phyloP scores from a whole-genome alignment of 2,797 vertebrate genomes.

The Thripadectes ignobilis region DNA sequence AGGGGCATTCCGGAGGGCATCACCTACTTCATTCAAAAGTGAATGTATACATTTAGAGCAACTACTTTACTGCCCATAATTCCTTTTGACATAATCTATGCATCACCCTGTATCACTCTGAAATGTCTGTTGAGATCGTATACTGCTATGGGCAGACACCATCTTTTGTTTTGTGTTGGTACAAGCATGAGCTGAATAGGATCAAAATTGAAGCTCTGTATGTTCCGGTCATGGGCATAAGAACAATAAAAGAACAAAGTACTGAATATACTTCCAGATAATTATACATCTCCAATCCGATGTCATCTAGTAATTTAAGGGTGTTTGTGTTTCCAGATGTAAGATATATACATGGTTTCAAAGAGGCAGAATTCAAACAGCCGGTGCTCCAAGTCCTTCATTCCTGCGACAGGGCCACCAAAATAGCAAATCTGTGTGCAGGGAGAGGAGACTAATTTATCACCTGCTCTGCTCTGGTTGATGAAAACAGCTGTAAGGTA shows the following conservation, averaged over 20 bases:
- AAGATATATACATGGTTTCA: background rate
- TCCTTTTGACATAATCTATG: background rate
- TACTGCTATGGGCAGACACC: background rate
- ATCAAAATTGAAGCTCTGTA: constrained; percentile 13
- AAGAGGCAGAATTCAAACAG: constrained; percentile 42
- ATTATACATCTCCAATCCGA: background rate
- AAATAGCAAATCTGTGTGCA: constrained; percentile 15
- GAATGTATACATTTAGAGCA: background rate
- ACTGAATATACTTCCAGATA: constrained; percentile 1
- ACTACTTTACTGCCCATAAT: background rate
- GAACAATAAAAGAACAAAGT: constrained; percentile 23
- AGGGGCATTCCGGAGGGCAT: background rate
- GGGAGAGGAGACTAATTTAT: background rate
- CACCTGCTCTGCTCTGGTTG: background rate
- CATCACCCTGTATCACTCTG: background rate
- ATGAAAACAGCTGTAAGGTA: background rate
- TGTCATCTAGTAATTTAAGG: constrained; percentile 8
- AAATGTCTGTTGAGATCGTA: background rate
- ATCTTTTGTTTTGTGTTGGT: constrained; percentile 8
- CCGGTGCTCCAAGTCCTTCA: background rate
- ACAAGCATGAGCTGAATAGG: background rate
- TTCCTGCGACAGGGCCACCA: constrained; percentile 38
- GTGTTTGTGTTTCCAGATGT: constrained; percentile 36
- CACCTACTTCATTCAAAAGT: background rate
- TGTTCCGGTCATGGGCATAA: background rate